A percentile compares a stretch with the other conserved stretches of the same genome.
phyloP scores from a whole-genome alignment of 2,113 vertebrate species.

The Synchiropus splendidus region DNA sequence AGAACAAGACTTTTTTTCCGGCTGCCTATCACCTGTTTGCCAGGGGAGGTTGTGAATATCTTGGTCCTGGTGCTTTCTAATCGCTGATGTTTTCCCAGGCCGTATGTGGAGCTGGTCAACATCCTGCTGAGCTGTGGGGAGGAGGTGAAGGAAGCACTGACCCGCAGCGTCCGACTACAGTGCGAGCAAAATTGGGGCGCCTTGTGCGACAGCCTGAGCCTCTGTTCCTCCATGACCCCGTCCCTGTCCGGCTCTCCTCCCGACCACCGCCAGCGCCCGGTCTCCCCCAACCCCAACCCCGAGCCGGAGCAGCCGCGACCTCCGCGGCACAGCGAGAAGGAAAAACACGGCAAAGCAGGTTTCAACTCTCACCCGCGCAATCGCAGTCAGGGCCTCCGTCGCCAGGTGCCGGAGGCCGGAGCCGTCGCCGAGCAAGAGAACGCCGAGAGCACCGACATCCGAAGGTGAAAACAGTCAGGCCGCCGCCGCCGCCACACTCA shows the following conservation, averaged over 20 bases:
- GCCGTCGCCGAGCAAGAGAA: slow-evolving; percentile 75
- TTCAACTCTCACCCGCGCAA: slow-evolving; percentile 61
- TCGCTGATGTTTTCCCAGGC: slow-evolving; percentile 61
- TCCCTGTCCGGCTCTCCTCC: slow-evolving; percentile 39
- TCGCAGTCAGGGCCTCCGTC: slow-evolving; percentile 68
- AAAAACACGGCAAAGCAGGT: slow-evolving; percentile 72
- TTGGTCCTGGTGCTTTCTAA: slow-evolving; percentile 8
- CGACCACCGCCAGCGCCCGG: slow-evolving; percentile 47
- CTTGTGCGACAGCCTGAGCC: slow-evolving; percentile 87
- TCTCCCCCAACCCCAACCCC: slow-evolving; percentile 57
- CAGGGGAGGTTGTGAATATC: no score
- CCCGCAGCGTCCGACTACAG: slow-evolving; percentile 81
- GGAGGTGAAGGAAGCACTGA: slow-evolving; percentile 89
- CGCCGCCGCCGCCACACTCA: slow-evolving; percentile 21
- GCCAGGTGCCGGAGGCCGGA: slow-evolving; percentile 67
- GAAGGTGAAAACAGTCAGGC: slow-evolving; percentile 79
- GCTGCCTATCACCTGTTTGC: no score
- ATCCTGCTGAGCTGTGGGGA: slow-evolving; percentile 89
- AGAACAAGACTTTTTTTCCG: no score
- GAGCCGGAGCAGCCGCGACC: slow-evolving; percentile 62
- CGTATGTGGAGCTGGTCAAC: slow-evolving; percentile 93
- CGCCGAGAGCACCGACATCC: slow-evolving; percentile 80
- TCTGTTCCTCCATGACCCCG: slow-evolving; percentile 73
- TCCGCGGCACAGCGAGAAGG: slow-evolving; percentile 67
- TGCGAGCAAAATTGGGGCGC: slow-evolving; percentile 95